phyloP scores from a whole-genome alignment of 2,113 vertebrate genomes.

The Gymnogyps californianus region DNA sequence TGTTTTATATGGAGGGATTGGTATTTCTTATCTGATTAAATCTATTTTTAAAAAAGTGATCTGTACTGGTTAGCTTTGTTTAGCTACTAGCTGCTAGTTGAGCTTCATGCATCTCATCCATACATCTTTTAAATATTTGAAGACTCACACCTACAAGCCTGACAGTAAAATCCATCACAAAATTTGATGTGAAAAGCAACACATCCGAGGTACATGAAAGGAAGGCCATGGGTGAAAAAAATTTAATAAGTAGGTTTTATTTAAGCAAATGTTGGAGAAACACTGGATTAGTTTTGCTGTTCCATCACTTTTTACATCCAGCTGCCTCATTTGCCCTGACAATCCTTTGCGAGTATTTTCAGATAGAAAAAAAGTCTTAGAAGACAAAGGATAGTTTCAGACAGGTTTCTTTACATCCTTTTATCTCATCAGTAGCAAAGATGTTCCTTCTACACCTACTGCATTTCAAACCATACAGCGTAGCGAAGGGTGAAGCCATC shows the following conservation, averaged over 20 bases:
- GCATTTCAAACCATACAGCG: rapidly evolving
- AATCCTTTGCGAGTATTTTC: not conserved
- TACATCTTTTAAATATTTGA: not conserved
- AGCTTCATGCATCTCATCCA: not conserved
- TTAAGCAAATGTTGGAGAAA: not conserved
- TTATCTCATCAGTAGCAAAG: not conserved
- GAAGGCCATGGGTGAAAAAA: not conserved
- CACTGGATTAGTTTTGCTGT: not conserved
- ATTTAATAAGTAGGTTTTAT: not conserved
- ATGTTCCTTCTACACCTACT: not conserved
- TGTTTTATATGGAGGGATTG: not conserved
- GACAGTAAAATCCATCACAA: not conserved
- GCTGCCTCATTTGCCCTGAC: not conserved
- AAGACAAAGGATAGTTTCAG: not conserved
- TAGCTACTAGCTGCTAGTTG: not conserved
- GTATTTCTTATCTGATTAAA: not conserved
- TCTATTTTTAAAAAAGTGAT: not conserved
- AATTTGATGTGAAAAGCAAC: not conserved
- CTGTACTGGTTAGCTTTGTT: not conserved
- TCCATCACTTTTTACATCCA: not conserved
- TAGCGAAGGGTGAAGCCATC: not conserved
- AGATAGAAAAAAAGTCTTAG: not conserved
- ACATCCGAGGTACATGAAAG: not conserved
- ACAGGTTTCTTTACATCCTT: not conserved
- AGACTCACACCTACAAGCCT: not conserved